Base-by-base conservation (phyloP, 2,888 invertebrate species). In the Lysandra bellargus region DNA sequence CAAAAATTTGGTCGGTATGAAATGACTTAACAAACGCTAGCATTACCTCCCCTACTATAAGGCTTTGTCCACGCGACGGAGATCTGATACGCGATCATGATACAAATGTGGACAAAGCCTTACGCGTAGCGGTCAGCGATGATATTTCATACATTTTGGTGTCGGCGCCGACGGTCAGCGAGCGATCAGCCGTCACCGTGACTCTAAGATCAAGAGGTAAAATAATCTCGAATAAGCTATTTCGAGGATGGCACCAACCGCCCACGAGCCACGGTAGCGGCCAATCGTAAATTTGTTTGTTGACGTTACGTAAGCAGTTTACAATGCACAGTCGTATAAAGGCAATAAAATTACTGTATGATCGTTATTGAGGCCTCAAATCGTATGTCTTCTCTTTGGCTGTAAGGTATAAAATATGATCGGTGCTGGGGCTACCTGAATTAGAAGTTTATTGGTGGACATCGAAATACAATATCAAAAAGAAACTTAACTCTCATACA, bases 201-300 rank as follows among this genome's bases (percentile, higher is more conserved):
- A 23, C 23, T 23, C 23, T 23, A 23, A 23, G 23, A 23, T 23
- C 23, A 23, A 0, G 57, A 61, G 14, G 61, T 61, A 61, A 23
- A 7, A 61, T 61, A 14, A 23, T 61, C 4, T 7, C 1, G 7
- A 23, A 61, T 23, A 7, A 7, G n/a, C 61, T 61, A 7, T 61
- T 23, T 61, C n/a, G 23, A 69, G 33, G 69, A 69, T 69, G 69
- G 69, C 69, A 69, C 14, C 69, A 33, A 17, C 69, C 69, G 69
- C 69, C 33, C 33, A 69, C 61, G 57, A 4, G 7, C 61, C n/a
- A 61, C 33, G 37, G 69, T 64, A 64, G 64, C 30, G 64, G 64
- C 23, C 23, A 33, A 30, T 69, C 64, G 64, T 69, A 69, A 33
- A 69, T 33, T 33, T 33, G 30, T 64, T 30, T 30, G 33, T 69